Percentiles rank a stretch among this genome's conserved stretches.
Conservation (phyloP, 2,888 invertebrate species). For the Tiliacea aurago region DNA sequence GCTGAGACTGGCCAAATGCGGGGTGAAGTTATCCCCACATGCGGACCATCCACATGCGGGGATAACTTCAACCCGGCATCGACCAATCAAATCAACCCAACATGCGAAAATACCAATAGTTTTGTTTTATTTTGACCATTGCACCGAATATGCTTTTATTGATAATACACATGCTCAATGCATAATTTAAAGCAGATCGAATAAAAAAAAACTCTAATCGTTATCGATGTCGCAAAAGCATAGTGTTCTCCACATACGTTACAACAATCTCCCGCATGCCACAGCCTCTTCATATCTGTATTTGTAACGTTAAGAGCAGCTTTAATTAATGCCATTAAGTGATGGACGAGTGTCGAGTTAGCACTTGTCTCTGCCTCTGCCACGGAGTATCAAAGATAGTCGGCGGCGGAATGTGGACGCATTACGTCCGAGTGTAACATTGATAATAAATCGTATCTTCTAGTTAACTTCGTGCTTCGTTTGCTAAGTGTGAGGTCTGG, state of each 20-base stretch:
- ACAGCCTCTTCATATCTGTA: neutral
- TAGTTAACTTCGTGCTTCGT: constrained; percentile 44
- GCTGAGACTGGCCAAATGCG: neutral
- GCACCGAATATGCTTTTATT: no score
- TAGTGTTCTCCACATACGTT: neutral
- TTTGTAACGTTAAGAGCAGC: constrained; percentile 7
- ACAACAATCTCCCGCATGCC: neutral
- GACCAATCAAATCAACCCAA: neutral
- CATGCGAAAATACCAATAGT: no score
- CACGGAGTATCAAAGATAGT: constrained; percentile 28
- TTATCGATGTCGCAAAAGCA: neutral
- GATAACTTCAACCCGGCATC: no score
- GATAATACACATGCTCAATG: neutral
- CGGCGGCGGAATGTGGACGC: constrained; percentile 56
- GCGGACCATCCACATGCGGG: no score
- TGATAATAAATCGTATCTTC: constrained; percentile 56
- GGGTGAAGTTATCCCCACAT: neutral
- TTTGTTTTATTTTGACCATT: neutral
- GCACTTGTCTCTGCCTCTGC: constrained; percentile 25
- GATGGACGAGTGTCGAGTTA: constrained; percentile 55
- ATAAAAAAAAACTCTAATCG: no score
- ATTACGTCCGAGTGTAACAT: constrained; percentile 48
- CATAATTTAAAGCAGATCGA: neutral
- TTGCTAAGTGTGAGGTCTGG: constrained; percentile 53
- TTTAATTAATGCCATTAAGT: constrained; percentile 40